A percentile compares a stretch with the other conserved stretches of the same genome.
phyloP scores from a whole-genome alignment of 1,140 invertebrate species.

The Dendrolimus punctatus region DNA sequence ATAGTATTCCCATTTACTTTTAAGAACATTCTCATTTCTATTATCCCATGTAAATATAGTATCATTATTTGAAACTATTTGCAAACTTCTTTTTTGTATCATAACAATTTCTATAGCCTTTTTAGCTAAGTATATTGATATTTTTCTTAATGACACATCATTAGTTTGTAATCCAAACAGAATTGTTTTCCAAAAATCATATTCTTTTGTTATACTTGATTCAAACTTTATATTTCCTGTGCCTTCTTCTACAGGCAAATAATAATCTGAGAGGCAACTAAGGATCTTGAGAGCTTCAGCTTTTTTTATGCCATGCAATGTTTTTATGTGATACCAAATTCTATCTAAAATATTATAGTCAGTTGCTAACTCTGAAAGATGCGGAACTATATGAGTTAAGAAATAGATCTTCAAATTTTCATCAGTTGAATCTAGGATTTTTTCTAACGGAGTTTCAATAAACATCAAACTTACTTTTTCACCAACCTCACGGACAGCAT shows the following conservation, averaged over 20 bases:
- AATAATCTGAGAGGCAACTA: conserved; percentile 48
- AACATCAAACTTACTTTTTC: conserved; percentile 36
- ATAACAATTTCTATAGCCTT: conserved; percentile 42
- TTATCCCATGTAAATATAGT: conserved; percentile 34
- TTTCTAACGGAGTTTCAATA: conserved; percentile 38
- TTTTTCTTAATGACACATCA: conserved; percentile 29
- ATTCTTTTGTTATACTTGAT: conserved; percentile 29
- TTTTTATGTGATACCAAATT: conserved; percentile 42
- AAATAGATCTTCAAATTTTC: conserved; percentile 43
- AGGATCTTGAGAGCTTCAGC: conserved; percentile 36
- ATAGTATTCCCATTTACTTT: conserved; percentile 45
- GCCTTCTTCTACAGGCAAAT: conserved; percentile 30
- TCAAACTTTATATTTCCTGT: conserved; percentile 17
- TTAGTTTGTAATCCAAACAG: conserved; percentile 33
- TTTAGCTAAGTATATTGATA: conserved; percentile 49
- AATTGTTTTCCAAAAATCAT: conserved; percentile 45
- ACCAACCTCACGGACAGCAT: conserved; percentile 27
- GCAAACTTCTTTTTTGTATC: conserved; percentile 29
- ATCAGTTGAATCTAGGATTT: conserved; percentile 29
- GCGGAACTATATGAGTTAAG: conserved; percentile 37
- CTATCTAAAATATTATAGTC: conserved; percentile 47
- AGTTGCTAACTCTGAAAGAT: conserved; percentile 29
- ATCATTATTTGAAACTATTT: conserved; percentile 15
- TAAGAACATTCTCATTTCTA: conserved; percentile 22
- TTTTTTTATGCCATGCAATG: conserved; percentile 14